Conservation (phyloP, 2,113 vertebrate genomes). For the Galbula dea region DNA sequence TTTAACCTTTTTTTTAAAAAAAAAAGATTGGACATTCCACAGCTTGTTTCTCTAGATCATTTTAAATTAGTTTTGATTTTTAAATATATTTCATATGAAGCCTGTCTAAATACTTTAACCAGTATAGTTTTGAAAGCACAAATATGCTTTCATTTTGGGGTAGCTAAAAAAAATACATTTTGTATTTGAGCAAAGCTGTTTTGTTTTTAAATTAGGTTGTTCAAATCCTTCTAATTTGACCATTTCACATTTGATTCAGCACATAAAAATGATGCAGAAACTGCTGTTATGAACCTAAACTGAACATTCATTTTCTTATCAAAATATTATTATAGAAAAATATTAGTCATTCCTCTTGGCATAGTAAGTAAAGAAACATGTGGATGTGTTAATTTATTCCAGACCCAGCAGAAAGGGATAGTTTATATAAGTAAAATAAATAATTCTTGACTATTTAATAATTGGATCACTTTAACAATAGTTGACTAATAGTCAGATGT, state of each 20-base stretch:
- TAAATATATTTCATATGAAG: conserved; percentile 43
- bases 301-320: conserved; percentile 51
- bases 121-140: background rate
- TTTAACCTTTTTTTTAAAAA: background rate
- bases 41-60: conserved; percentile 35
- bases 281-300: conserved; percentile 39
- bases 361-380: conserved; percentile 51
- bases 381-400: conserved; percentile 56
- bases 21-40: conserved; percentile 44
- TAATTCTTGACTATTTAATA: conserved; percentile 51
- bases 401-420: conserved; percentile 18
- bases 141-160: conserved; percentile 15
- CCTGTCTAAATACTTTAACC: conserved; percentile 20
- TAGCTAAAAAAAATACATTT: background rate
- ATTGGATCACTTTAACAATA: conserved; percentile 56
- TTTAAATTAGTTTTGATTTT: conserved; percentile 46
- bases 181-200: conserved; percentile 31
- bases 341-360: conserved; percentile 56
- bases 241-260: conserved; percentile 44
- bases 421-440: conserved; percentile 58
- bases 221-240: conserved; percentile 39
- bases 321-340: conserved; percentile 61
- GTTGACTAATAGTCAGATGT: conserved; percentile 59
- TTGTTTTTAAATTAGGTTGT: conserved; percentile 32
- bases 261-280: conserved; percentile 32